Evolutionary conservation across 1,140 invertebrate genomes (phyloP).

Genomic region (Pseudomyrmex sp.): DNA sequence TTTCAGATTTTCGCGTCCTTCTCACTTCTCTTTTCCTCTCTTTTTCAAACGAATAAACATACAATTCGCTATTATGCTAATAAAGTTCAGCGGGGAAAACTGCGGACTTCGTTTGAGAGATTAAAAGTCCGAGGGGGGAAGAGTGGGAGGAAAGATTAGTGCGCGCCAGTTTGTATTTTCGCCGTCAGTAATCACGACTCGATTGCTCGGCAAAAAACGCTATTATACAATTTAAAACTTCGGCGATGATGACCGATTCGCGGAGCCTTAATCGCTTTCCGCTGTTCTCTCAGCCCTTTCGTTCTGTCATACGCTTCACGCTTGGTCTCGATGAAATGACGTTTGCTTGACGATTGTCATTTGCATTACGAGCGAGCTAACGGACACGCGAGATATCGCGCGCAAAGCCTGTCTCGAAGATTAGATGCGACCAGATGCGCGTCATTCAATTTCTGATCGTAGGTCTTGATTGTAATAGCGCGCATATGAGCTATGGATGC

Average conservation of each 20-base stretch:
- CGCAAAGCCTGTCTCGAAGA: slow-evolving; percentile 5
- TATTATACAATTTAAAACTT: not conserved
- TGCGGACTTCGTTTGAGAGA: not conserved
- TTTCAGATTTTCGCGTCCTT: slow-evolving; percentile 10
- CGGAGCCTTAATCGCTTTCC: too few species aligned
- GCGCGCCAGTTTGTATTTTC: not conserved
- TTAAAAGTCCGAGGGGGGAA: not conserved
- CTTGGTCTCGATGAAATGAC: slow-evolving; percentile 48
- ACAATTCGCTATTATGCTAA: slow-evolving; percentile 20
- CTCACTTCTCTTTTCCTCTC: slow-evolving; percentile 29
- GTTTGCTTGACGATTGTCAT: slow-evolving; percentile 64
- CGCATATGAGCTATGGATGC: not conserved
- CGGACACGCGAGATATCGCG: slow-evolving; percentile 47
- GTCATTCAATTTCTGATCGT: slow-evolving; percentile 42
- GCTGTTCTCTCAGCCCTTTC: not conserved
- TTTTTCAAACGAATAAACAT: not conserved
- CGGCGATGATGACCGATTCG: slow-evolving; percentile 1
- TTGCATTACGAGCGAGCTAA: slow-evolving; percentile 52
- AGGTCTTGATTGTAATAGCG: not conserved
- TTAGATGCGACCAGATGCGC: slow-evolving; percentile 42
- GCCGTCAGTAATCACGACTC: not conserved
- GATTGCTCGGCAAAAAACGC: too few species aligned
- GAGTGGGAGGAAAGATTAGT: not conserved
- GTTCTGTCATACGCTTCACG: not conserved
- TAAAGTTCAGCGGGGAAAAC: not conserved